Conservation (phyloP, 1,140 invertebrate species). For the Paracyclopina nana region DNA sequence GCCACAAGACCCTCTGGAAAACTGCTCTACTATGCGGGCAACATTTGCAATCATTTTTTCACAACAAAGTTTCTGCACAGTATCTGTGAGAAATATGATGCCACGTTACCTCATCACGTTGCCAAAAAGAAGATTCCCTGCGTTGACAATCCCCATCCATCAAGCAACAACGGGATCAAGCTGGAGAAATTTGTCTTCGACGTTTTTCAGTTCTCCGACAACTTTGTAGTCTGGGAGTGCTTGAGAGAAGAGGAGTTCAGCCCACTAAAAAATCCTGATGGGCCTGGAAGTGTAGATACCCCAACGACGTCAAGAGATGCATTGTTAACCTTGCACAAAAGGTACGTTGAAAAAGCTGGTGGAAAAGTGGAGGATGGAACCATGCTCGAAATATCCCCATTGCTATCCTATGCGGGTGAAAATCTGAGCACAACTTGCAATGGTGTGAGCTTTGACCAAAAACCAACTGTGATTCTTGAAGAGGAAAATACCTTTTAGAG, state of each 20-base stretch:
- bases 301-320: constrained; percentile 59
- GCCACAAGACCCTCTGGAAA: constrained; percentile 49
- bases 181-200: constrained; percentile 94
- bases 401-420: constrained; percentile 73
- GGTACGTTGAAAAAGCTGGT: constrained; percentile 60
- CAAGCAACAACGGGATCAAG: constrained; percentile 79
- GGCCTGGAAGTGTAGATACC: constrained; percentile 54
- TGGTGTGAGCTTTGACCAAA: constrained; percentile 42
- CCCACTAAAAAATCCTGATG: constrained; percentile 79
- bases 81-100: background rate
- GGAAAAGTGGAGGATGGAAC: constrained; percentile 41
- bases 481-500: no score
- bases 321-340: constrained; percentile 53
- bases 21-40: constrained; percentile 74
- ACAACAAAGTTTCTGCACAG: constrained; percentile 52
- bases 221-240: constrained; percentile 81
- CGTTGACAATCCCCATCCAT: constrained; percentile 51
- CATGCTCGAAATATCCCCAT: constrained; percentile 67
- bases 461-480: no score
- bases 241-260: constrained; percentile 58
- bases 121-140: constrained; percentile 92
- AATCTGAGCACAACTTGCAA: constrained; percentile 40
- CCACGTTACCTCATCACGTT: constrained; percentile 43
- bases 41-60: constrained; percentile 97
- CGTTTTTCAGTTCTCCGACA: constrained; percentile 74